Evolutionary conservation across 1,140 invertebrate genomes (phyloP).

Genomic region (Macrotrachela quadricornifera): DNA sequence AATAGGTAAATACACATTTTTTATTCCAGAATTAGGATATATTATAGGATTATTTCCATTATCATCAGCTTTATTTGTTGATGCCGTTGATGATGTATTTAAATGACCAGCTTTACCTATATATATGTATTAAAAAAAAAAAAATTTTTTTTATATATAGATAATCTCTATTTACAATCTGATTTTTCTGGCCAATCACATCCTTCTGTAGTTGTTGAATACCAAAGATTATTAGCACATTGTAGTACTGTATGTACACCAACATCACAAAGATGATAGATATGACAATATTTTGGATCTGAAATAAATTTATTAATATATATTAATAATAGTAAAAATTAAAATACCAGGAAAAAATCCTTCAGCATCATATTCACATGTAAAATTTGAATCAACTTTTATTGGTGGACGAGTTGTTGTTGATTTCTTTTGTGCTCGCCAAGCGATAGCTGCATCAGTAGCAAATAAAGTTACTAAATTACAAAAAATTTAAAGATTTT

Average conservation of each 20-base stretch:
- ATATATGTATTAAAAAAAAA: not conserved
- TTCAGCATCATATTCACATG: not conserved
- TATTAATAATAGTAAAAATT: not conserved
- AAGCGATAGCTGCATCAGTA: not conserved
- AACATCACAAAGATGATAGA: constrained; percentile 5
- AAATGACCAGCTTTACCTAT: not conserved
- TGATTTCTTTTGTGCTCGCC: constrained; percentile 2
- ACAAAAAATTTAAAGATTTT: not conserved
- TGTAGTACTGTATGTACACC: constrained; percentile 6
- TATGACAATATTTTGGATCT: constrained; percentile 1
- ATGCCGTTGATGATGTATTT: not conserved
- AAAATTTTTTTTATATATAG: too few species aligned
- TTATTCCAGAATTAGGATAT: not conserved
- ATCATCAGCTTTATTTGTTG: too few species aligned
- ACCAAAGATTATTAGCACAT: constrained; percentile 1
- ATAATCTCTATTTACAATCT: too few species aligned
- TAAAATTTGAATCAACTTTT: constrained; percentile 3
- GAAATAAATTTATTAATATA: not conserved
- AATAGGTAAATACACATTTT: not conserved
- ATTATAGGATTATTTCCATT: not conserved
- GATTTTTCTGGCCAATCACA: constrained; percentile 1
- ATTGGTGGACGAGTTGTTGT: not conserved
- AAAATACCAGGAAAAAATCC: not conserved
- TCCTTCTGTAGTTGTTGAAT: not conserved
- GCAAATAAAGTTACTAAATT: constrained; percentile 5